Evolutionary conservation across 2,113 vertebrate species (phyloP), one percentile per base, ranked within the genome.

Genomic region (Pandion haliaetus): DNA sequence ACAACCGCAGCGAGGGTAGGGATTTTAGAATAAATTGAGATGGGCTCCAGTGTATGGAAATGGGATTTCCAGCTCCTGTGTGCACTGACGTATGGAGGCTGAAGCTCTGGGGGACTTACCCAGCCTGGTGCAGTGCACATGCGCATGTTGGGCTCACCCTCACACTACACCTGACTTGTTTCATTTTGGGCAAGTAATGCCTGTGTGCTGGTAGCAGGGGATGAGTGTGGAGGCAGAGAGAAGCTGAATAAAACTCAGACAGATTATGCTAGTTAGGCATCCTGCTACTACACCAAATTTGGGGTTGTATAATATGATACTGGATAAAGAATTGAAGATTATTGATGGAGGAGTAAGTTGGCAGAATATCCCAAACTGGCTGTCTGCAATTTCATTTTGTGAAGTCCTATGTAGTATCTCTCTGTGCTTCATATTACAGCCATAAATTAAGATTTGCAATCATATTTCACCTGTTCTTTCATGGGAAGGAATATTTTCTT

Each of bases 111-210:
- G 49, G 38, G 25, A 7, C 25, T 49, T 67, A 12, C 26, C 31
- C 17, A 8, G 45, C 26, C 59, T 50, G 19, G 28, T 44, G 38
- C 34, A 24, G 34, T 29, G n/a, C 29, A 55, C 23, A 1, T 0
- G 0, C 0, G 2, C 5, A 0, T 31, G 20, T 52, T 82, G 49
- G 58, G n/a, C 50, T 86, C 23, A 5, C 20, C 57, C 19, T 36
- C 1, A 2, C 2, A 2, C n/a, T 40, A 49, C 17, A n/a, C 21
- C 59, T n/a, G 32, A 8, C 28, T 82, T 23, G 12, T 42, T 83
- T 40, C 14, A 0, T 38, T 70, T 49, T 40, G 29, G 55, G 49
- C 23, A n/a, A 69, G n/a, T 42, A 50, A 45, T 9, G 73, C 47
- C 42, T 11, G 3, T 17, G 34, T 49, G 32, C 25, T 72, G 45